Percentiles rank a stretch among this genome's conserved stretches.
Evolutionary conservation across 2,888 invertebrate species (phyloP).

Genomic region (Drosophila paracracens): DNA sequence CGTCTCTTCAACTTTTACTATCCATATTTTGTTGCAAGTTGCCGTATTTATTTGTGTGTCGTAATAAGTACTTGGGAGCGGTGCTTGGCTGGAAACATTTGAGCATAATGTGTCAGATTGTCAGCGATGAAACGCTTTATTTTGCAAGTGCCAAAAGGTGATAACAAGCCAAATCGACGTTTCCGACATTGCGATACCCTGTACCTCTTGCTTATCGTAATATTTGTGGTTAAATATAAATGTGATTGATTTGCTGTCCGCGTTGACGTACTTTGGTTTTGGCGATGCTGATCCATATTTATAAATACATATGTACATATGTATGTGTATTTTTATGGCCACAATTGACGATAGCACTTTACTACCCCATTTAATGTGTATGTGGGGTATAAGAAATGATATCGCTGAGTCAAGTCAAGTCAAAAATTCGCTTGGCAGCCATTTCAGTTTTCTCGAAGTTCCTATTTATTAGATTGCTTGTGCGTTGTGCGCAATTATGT

Average conservation of each 20-base stretch:
- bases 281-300: neutral
- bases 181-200: slow-evolving; percentile 6
- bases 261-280: neutral
- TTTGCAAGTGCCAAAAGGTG: slow-evolving; percentile 2
- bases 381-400: neutral
- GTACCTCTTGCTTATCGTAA: neutral
- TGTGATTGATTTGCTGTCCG: neutral
- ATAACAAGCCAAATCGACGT: neutral
- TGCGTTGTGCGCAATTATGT: slow-evolving; percentile 65
- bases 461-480: slow-evolving; percentile 53
- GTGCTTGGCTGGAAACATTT: neutral
- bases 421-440: neutral
- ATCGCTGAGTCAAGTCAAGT: slow-evolving; percentile 1
- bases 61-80: neutral
- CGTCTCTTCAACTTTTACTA: neutral
- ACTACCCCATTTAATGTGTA: neutral
- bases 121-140: slow-evolving; percentile 6
- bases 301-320: neutral
- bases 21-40: neutral
- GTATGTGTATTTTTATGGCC: neutral
- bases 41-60: neutral
- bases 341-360: neutral
- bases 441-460: slow-evolving; percentile 24
- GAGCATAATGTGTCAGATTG: neutral
- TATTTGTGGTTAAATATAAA: neutral